Percentiles rank a stretch among this genome's conserved stretches.
Evolutionary conservation across 2,888 invertebrate genomes (phyloP).

Genomic region (Deilephila elpenor): DNA sequence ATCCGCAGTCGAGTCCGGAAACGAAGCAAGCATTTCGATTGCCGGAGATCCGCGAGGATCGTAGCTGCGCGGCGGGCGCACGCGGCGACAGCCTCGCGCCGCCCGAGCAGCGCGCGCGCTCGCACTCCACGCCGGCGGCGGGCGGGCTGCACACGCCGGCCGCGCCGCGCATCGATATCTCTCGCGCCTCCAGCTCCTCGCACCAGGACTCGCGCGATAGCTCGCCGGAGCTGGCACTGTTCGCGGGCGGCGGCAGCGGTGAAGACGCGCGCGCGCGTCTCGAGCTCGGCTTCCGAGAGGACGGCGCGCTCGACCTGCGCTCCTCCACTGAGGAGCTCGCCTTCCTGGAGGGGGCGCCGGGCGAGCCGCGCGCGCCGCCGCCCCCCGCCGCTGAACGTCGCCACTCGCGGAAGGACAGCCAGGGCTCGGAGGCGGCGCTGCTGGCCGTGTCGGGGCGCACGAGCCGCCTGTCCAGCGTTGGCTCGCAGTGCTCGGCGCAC

Average conservation of each 20-base stretch:
- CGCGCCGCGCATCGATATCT: constrained; percentile 95
- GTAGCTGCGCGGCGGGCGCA: constrained; percentile 35
- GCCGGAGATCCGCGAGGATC: constrained; percentile 78
- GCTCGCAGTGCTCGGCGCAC: constrained; percentile 89
- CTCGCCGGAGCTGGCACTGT: constrained; percentile 93
- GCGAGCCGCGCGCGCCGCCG: constrained; percentile 47
- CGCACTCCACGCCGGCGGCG: constrained; percentile 70
- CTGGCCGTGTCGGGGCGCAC: constrained; percentile 91
- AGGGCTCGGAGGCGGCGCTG: constrained; percentile 90
- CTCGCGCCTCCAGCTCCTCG: constrained; percentile 94
- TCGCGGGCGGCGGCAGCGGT: constrained; percentile 77
- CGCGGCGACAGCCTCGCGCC: constrained; percentile 55
- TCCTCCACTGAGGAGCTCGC: constrained; percentile 95
- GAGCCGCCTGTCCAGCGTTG: constrained; percentile 89
- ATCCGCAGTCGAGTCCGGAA: constrained; percentile 85
- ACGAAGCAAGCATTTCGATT: constrained; percentile 82
- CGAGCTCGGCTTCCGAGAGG: constrained; percentile 87
- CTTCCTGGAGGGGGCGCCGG: constrained; percentile 87
- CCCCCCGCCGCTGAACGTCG: constrained; percentile 59
- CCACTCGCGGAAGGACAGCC: constrained; percentile 89
- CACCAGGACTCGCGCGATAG: constrained; percentile 94
- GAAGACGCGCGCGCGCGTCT: constrained; percentile 63
- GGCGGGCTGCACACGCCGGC: constrained; percentile 85
- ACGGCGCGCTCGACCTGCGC: constrained; percentile 93
- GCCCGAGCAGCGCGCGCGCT: constrained; percentile 72